Conservation (phyloP, 2,113 vertebrate genomes). For the Xiphorhynchus elegans region DNA sequence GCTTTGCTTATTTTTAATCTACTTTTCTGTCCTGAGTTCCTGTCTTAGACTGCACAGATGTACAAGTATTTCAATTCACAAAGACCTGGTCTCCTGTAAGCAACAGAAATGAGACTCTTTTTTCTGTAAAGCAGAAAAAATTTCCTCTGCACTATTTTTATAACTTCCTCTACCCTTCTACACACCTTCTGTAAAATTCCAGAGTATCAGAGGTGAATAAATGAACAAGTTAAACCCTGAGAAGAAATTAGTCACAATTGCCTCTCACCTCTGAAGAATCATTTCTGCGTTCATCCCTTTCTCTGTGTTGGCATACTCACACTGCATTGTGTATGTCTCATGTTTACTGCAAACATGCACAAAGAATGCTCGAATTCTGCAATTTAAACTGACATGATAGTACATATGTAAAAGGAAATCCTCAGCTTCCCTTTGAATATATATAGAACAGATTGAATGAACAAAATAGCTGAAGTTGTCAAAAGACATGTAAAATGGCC, state of each 20-base stretch:
- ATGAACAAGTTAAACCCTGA: not conserved
- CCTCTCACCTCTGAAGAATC: not conserved
- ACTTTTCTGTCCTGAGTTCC: not conserved
- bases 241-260: not conserved
- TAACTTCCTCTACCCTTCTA: not conserved
- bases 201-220: not conserved
- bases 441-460: not conserved
- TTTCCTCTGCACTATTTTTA: not conserved
- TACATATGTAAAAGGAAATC: not conserved
- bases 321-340: not conserved
- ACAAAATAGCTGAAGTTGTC: not conserved
- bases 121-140: not conserved
- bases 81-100: not conserved
- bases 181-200: not conserved
- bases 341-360: not conserved
- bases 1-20: not conserved
- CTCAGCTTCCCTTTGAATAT: not conserved
- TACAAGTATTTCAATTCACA: not conserved
- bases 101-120: not conserved
- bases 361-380: not conserved
- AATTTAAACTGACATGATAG: not conserved
- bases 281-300: not conserved
- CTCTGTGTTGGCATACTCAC: not conserved
- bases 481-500: not conserved
- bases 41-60: not conserved